Conservation (phyloP, 2,113 vertebrate genomes). For the Nibea albiflora region DNA sequence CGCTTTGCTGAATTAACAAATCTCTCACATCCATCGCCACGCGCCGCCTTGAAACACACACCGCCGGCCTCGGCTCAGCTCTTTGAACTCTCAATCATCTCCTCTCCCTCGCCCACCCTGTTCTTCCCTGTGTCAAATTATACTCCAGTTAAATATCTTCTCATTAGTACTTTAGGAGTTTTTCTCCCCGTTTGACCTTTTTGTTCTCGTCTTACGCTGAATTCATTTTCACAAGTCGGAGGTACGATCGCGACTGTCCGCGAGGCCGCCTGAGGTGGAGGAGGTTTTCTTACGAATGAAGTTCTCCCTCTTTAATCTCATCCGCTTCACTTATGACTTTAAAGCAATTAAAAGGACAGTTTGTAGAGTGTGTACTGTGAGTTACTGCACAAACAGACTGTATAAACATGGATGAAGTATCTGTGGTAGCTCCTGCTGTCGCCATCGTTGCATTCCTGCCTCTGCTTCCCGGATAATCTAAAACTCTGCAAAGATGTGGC, state of each 20-base stretch:
- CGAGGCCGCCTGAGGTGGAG: neutral
- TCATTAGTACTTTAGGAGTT: constrained; percentile 55
- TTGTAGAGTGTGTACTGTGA: too few species aligned
- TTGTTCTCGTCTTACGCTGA: constrained; percentile 42
- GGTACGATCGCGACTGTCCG: neutral
- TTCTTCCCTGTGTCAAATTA: constrained; percentile 54
- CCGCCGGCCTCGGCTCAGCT: constrained; percentile 53
- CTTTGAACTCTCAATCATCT: constrained; percentile 73
- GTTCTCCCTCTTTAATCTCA: neutral
- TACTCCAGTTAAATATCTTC: constrained; percentile 64
- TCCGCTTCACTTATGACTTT: neutral
- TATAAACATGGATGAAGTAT: too few species aligned
- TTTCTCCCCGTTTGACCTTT: constrained; percentile 46
- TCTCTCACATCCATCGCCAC: constrained; percentile 89
- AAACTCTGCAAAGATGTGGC: too few species aligned
- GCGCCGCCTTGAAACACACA: constrained; percentile 90
- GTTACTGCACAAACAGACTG: too few species aligned
- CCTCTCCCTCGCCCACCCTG: constrained; percentile 52
- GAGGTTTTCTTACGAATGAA: neutral
- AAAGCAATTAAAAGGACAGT: too few species aligned
- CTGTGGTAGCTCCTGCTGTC: too few species aligned
- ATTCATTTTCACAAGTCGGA: constrained; percentile 33
- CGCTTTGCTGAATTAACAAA: constrained; percentile 90
- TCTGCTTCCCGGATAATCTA: too few species aligned
- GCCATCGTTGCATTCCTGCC: too few species aligned